These are phyloP conservation scores for Tetanocera ferruginea DNA, from an alignment of 2,888 invertebrate species.

Conservation along the genomic window DNA sequence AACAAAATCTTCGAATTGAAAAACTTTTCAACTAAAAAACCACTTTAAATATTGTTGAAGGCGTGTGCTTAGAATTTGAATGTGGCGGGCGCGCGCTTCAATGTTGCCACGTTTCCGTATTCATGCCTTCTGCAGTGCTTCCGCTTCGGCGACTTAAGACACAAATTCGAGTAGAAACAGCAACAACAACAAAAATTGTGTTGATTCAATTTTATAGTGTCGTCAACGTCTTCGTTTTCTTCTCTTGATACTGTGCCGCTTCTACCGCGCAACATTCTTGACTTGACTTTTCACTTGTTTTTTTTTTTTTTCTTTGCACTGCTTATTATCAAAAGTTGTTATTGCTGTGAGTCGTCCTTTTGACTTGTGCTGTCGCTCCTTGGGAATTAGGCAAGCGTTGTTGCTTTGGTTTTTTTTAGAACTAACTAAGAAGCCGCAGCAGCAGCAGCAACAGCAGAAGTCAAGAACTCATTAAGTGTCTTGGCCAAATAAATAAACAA, in stretches of 20 bases:
- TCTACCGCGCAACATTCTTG: not conserved
- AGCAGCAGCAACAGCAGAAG: constrained; percentile 34
- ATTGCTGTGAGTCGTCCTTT: not conserved
- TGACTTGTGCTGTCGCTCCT: constrained; percentile 21
- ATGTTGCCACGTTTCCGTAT: too few species aligned
- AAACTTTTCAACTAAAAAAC: constrained; percentile 11
- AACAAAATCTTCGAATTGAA: constrained; percentile 11
- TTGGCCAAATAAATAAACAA: constrained; percentile 55
- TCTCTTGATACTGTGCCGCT: not conserved
- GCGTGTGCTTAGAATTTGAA: not conserved
- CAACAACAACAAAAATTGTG: constrained; percentile 32
- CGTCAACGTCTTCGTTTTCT: constrained; percentile 35
- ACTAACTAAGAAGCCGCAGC: not conserved
- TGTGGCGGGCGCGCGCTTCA: too few species aligned
- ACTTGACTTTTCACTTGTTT: not conserved
- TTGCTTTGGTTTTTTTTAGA: constrained; percentile 19
- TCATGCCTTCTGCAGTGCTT: not conserved
- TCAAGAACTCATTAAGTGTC: constrained; percentile 58
- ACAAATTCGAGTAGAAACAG: not conserved
- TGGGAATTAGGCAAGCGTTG: constrained; percentile 40
- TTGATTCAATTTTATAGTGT: constrained; percentile 55
- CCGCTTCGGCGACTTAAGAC: constrained; percentile 15
- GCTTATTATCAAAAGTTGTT: not conserved
- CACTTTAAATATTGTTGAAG: not conserved
- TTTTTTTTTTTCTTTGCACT: not conserved